Percentiles rank a stretch among this genome's conserved stretches.
phyloP scores from a whole-genome alignment of 2,888 invertebrate genomes.

The Adineta ricciae region DNA sequence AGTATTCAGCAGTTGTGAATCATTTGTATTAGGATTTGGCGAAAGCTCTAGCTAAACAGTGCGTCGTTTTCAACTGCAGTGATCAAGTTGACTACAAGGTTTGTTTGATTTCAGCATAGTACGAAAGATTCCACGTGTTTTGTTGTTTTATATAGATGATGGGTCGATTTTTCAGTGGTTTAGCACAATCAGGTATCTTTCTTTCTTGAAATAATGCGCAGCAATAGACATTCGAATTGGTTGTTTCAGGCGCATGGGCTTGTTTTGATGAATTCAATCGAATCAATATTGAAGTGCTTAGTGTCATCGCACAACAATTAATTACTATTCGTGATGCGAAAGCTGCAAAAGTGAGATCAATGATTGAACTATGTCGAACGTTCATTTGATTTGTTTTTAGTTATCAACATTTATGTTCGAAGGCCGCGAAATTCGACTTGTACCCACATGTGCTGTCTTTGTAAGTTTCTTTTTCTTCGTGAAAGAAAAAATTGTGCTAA shows the following conservation, averaged over 20 bases:
- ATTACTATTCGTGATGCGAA: constrained; percentile 79
- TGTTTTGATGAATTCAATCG: constrained; percentile 84
- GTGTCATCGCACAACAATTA: constrained; percentile 77
- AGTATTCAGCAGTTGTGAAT: not conserved
- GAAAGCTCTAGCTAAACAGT: constrained; percentile 74
- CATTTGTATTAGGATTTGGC: constrained; percentile 56
- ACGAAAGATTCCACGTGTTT: constrained; percentile 10
- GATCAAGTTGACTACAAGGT: constrained; percentile 61
- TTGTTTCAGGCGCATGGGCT: constrained; percentile 66
- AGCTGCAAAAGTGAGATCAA: constrained; percentile 55
- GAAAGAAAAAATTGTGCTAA: not conserved
- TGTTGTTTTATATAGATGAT: constrained; percentile 61
- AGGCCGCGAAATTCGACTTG: constrained; percentile 72
- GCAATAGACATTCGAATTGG: too few species aligned
- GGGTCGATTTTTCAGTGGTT: constrained; percentile 77
- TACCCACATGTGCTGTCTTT: constrained; percentile 70
- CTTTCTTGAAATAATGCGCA: not conserved
- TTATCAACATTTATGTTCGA: constrained; percentile 70
- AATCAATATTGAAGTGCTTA: constrained; percentile 77
- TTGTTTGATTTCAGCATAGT: constrained; percentile 39
- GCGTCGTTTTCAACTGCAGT: constrained; percentile 82
- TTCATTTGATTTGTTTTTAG: not conserved
- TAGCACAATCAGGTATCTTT: constrained; percentile 62
- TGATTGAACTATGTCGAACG: constrained; percentile 34
- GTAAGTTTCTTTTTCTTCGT: not conserved